Percentiles rank a stretch among this genome's conserved stretches.
phyloP scores from a whole-genome alignment of 2,113 vertebrate species.

The Pelmatolapia mariae region DNA sequence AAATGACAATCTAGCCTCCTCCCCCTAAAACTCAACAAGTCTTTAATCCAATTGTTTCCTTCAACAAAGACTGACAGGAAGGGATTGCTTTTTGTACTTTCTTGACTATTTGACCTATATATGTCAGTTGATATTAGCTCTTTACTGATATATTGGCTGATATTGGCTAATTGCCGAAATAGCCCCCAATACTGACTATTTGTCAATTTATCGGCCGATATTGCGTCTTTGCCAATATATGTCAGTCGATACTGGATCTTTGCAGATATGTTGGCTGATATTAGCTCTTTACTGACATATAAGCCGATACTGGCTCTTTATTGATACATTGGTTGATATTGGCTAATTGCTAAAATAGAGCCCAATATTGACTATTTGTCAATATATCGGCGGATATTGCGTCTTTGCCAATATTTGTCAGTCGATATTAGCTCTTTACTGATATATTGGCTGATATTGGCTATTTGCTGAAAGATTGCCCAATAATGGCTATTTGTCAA shows the following conservation, averaged over 20 bases:
- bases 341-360: not conserved
- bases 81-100: not conserved
- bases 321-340: not conserved
- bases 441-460: not conserved
- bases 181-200: not conserved
- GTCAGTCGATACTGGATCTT: not conserved
- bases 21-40: not conserved
- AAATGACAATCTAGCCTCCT: not conserved
- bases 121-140: not conserved
- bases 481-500: not conserved
- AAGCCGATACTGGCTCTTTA: not conserved
- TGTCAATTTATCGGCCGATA: not conserved
- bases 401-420: not conserved
- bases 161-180: fast-evolving
- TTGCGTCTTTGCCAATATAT: not conserved
- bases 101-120: not conserved
- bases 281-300: not conserved
- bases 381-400: too few species aligned
- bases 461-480: not conserved
- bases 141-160: not conserved
- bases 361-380: not conserved
- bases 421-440: not conserved
- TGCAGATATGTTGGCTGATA: not conserved
- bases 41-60: not conserved
- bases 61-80: not conserved